These are phyloP conservation scores for Drosophila serrata DNA, from an alignment of 1,140 invertebrate species.

Conservation along the genomic window DNA sequence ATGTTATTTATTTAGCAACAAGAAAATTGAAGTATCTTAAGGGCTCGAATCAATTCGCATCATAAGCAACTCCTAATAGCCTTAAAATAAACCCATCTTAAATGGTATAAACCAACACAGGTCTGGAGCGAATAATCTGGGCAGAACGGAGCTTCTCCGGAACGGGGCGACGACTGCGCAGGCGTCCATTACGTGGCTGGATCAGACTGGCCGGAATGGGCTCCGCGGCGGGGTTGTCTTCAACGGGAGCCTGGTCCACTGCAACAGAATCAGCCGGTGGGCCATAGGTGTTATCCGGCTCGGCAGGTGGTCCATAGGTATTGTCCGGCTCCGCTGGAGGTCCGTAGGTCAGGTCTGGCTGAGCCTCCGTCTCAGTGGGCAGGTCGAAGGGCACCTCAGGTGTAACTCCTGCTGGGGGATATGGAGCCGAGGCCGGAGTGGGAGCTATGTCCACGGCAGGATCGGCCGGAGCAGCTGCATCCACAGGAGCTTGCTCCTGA, in stretches of 20 bases:
- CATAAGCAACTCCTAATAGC: conserved; percentile 4
- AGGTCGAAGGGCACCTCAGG: conserved; percentile 75
- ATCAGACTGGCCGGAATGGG: conserved; percentile 69
- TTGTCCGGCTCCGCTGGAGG: conserved; percentile 62
- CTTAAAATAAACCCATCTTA: conserved; percentile 8
- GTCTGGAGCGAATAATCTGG: conserved; percentile 70
- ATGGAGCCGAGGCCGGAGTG: conserved; percentile 63
- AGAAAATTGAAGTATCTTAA: background rate
- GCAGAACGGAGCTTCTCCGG: conserved; percentile 63
- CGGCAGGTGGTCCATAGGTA: conserved; percentile 65
- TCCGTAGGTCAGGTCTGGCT: conserved; percentile 72
- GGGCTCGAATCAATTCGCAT: background rate
- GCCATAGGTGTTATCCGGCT: conserved; percentile 69
- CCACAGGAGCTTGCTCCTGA: conserved; percentile 61
- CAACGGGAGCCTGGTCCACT: conserved; percentile 46
- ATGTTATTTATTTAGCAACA: conserved; percentile 51
- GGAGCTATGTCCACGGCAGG: conserved; percentile 51
- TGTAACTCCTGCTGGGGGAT: conserved; percentile 75
- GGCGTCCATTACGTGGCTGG: conserved; percentile 66
- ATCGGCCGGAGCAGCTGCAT: conserved; percentile 31
- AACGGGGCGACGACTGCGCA: conserved; percentile 56
- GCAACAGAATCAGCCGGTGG: conserved; percentile 52
- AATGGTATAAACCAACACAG: conserved; percentile 71
- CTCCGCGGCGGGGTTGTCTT: conserved; percentile 50
- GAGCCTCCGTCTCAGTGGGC: conserved; percentile 75